Conservation (phyloP, 2,113 vertebrate species). For the Pleuronectes platessa region DNA sequence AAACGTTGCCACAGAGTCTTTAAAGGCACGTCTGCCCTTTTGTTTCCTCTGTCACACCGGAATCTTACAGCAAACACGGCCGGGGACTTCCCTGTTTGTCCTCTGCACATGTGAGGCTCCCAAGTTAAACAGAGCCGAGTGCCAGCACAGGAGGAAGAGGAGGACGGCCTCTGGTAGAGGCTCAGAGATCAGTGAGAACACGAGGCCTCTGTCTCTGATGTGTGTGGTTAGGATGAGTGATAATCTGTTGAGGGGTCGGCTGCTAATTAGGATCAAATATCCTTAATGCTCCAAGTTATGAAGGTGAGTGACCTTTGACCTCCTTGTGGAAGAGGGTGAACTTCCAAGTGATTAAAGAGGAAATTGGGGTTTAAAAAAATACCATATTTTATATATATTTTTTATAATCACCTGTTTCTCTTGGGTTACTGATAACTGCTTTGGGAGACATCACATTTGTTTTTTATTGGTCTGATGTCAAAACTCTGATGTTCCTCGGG, state of each 20-base stretch:
- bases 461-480: too few species aligned
- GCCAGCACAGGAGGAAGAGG: slow-evolving; percentile 35
- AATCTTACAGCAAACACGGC: slow-evolving; percentile 45
- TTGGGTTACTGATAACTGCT: too few species aligned
- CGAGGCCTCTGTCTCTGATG: not conserved
- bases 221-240: not conserved
- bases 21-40: slow-evolving; percentile 24
- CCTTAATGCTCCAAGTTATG: not conserved
- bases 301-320: not conserved
- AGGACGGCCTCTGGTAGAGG: slow-evolving; percentile 20
- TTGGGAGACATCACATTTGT: too few species aligned
- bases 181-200: not conserved
- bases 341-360: too few species aligned
- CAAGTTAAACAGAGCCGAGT: slow-evolving; percentile 51
- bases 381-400: too few species aligned
- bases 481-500: not conserved
- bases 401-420: too few species aligned
- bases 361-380: too few species aligned
- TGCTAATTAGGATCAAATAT: not conserved
- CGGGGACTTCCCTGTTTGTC: slow-evolving; percentile 33
- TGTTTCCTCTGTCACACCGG: slow-evolving; percentile 26
- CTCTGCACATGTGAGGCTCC: slow-evolving; percentile 17
- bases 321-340: not conserved
- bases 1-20: slow-evolving; percentile 40
- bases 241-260: not conserved